These are phyloP conservation scores for Yasuhikotakia modesta DNA, from an alignment of 2,797 vertebrate genomes.

Conservation along the genomic window DNA sequence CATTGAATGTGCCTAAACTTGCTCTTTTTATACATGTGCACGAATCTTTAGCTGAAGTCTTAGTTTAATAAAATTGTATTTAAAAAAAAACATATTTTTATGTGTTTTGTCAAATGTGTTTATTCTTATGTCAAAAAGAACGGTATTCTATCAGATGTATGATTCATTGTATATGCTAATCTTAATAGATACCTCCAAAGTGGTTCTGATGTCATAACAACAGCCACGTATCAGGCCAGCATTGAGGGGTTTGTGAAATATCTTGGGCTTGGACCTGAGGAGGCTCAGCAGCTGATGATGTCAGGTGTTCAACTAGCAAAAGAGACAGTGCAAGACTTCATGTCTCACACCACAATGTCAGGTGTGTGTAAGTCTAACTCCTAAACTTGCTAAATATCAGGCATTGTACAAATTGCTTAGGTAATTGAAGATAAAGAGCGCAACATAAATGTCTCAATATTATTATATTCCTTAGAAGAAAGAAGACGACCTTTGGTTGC, in stretches of 20 bases:
- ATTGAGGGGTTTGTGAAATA: conserved; percentile 75
- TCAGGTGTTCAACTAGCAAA: conserved; percentile 77
- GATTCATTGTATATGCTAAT: neutral
- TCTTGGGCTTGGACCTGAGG: conserved; percentile 69
- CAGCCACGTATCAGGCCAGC: conserved; percentile 82
- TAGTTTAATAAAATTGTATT: too few species aligned
- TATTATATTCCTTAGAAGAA: conserved; percentile 41
- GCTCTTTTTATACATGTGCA: too few species aligned
- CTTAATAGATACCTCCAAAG: conserved; percentile 71
- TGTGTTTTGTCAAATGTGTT: neutral
- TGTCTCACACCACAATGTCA: conserved; percentile 49
- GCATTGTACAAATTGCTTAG: neutral
- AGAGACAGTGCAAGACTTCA: conserved; percentile 69
- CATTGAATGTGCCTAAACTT: too few species aligned
- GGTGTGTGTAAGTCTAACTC: conserved; percentile 59
- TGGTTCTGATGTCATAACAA: conserved; percentile 80
- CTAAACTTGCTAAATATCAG: neutral
- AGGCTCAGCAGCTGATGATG: conserved; percentile 72
- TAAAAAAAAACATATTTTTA: too few species aligned
- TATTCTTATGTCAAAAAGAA: too few species aligned
- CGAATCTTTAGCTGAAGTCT: too few species aligned
- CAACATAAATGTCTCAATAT: too few species aligned
- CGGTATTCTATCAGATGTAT: neutral
- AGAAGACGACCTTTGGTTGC: conserved; percentile 73
- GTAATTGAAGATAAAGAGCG: too few species aligned